Evolutionary conservation across 2,888 invertebrate genomes (phyloP).

Genomic region (Thera obeliscata): DNA sequence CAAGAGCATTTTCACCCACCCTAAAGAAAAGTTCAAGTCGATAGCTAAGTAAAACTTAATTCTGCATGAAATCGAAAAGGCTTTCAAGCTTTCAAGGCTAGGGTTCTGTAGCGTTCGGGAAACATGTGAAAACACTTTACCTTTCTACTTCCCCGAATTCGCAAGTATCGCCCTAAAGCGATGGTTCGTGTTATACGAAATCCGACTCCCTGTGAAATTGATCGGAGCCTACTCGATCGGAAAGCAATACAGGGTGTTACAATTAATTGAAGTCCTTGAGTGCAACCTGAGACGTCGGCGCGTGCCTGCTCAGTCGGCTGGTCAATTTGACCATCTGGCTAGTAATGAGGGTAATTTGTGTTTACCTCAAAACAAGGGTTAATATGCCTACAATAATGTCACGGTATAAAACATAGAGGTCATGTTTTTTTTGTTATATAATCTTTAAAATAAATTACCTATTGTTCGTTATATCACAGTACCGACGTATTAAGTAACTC

Average conservation of each 20-base stretch:
- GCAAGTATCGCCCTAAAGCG: constrained; percentile 14
- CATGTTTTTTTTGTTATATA: not conserved
- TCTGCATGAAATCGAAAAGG: constrained; percentile 11
- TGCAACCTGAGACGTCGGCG: constrained; percentile 64
- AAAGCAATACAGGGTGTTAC: constrained; percentile 60
- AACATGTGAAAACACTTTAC: constrained; percentile 9
- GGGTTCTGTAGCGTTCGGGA: constrained; percentile 5
- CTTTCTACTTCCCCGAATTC: constrained; percentile 16
- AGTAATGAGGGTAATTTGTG: constrained; percentile 49
- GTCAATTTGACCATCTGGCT: constrained; percentile 69
- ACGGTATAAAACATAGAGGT: not conserved
- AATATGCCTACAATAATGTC: not conserved
- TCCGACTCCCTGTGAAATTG: constrained; percentile 60
- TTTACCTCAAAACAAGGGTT: constrained; percentile 45
- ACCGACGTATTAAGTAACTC: too few relatives aligned
- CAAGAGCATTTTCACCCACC: not conserved
- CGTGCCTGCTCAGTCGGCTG: constrained; percentile 63
- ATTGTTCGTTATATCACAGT: too few relatives aligned
- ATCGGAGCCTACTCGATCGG: constrained; percentile 56
- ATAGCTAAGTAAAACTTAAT: constrained; percentile 12
- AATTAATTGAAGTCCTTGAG: constrained; percentile 76
- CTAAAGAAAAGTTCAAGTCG: not conserved
- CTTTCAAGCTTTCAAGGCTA: constrained; percentile 3
- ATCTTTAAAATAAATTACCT: too few relatives aligned
- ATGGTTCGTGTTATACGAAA: constrained; percentile 47